Evolutionary conservation across 30 jellyfish, hydroid and myxozoan species (phyloP), one percentile per base, ranked within the genome.

Genomic region (Aurelia sp.): DNA sequence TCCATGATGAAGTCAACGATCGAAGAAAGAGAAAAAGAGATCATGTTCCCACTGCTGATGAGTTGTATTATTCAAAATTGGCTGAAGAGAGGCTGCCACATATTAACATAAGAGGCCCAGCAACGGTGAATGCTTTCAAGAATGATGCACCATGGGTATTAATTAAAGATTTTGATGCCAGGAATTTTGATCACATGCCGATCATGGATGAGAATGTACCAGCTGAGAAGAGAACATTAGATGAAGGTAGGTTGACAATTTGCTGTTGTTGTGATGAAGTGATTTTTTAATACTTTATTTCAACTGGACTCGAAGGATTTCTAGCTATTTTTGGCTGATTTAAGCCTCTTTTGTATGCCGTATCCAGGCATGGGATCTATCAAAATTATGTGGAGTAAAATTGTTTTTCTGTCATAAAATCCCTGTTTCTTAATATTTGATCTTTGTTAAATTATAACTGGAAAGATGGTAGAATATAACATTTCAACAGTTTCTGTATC

Each of bases 71-170:
- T 51, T 31, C 44, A 31, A n/a, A 71, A 72, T 72, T 73, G 9
- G 88, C 78, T 8, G 68, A 84, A 40, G 94, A 84, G 48, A 89
- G 84, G 8, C 27, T 84, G 11, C 94, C 94, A 35, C 23, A 27
- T 8, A 74, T 71, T 9, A 71, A 57, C 31, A 62, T 70, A 59
- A 84, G 76, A 73, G 62, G 94, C 47, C 65, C 79, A 7, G 90
- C 55, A 37, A 73, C 85, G 16, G 71, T 68, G 11, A 73, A 84
- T 62, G 85, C 33, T 27, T 27, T 27, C 33, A 27, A 27, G 33
- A 27, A 27, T 27, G 33, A 27, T 27, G 33, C 33, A 65, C 94
- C 94, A 3, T 84, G 94, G 94, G 81, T 61, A 11, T 65, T 71
- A n/a, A 62, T 74, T 53, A 51, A 52, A 47, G 85, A 74, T 35